Base-by-base conservation (phyloP, 2,113 vertebrate species). In the Jaculus jaculus region DNA sequence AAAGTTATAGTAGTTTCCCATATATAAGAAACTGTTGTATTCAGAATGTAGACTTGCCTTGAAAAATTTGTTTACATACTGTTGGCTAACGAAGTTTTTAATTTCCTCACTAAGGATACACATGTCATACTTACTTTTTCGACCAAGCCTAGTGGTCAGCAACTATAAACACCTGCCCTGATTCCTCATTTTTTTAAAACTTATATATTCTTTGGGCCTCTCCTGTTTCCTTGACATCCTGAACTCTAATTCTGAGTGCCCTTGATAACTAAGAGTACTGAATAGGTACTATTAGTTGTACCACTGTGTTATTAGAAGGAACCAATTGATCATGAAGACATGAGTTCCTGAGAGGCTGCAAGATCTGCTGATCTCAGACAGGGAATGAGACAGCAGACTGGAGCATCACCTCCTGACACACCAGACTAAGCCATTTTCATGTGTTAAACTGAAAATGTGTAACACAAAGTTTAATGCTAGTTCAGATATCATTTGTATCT, bases 241-340 rank as follows among this genome's bases (percentile, higher is more conserved):
- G 18, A 88, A 9, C 47, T 91, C 47, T 87, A 81, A 84, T 83
- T 96, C 61, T 21, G 5, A 92, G 20, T 37, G 34, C 23, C 2
- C 8, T 24, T 51, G 11, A 12, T 16, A 54, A 54, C 54, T 16
- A 7, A 47, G 5, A 47, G 42, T 47, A 26, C 34, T 32, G 72
- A 78, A 7, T 73, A 72, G 7, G 3, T 58, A 37, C 13, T 89
- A 16, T 58, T 94, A 28, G 32, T 23, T 69, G 63, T 88, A 74
- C 54, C 81, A 11, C 15, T 80, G 7, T 42, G 24, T 47, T 89
- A 58, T 54, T 71, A 75, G 68, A 86, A 69, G n/a, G 34, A 80
- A 84, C 21, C 66, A 84, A 68, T 0, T 90, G 89, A 74, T 95
- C 75, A 75, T 60, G 61, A 94, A 93, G 58, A 79, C 60, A 42